Base-by-base conservation (phyloP, 2,888 invertebrate species). In the Ormyrus pomaceus region DNA sequence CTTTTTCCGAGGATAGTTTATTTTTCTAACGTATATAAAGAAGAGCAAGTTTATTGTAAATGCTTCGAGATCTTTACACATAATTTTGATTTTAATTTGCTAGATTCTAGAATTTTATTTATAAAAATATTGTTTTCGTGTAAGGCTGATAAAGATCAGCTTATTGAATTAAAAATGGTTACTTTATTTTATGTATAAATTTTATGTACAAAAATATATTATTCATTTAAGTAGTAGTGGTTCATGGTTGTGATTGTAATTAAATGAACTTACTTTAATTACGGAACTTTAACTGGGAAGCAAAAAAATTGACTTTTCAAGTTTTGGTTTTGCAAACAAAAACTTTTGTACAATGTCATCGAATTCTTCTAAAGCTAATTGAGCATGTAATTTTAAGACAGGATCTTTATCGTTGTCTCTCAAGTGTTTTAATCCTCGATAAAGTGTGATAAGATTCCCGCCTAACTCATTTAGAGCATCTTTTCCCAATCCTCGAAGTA, bases 1-100 rank as follows among this genome's bases (percentile, higher is more conserved):
- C 95, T n/a, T 96, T 96, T 88, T 94, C 95, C 0, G 94, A 95
- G 84, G 96, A 96, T 87, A 95, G 94, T 0, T 93, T 94, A 69
- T 96, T 96, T 88, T 91, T 92, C 85, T 93, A 89, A 89, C 50
- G 50, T 10, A 51, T 34, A 4, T 34, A 34, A 34, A 34, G 34
- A 34, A 6, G n/a, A 51, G 3, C n/a, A 10, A 11, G 10, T 68
- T 68, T 9, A 45, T 34, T 71, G 58, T 51, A 59, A 19, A 71
- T 34, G 19, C 19, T 19, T 19, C 19, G 19, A 19, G 2, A 19
- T 19, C 19, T 19, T 19, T 19, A 2, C 19, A 19, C 2, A 19
- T 19, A 19, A 19, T 19, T 19, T 19, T 19, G 34, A 34, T 34
- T 34, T 4, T 34, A 34, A 34, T 34, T 34, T 34, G 34, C 34